Evolutionary conservation across 2,797 vertebrate species (phyloP).

Genomic region (Syngnathus rostellatus): DNA sequence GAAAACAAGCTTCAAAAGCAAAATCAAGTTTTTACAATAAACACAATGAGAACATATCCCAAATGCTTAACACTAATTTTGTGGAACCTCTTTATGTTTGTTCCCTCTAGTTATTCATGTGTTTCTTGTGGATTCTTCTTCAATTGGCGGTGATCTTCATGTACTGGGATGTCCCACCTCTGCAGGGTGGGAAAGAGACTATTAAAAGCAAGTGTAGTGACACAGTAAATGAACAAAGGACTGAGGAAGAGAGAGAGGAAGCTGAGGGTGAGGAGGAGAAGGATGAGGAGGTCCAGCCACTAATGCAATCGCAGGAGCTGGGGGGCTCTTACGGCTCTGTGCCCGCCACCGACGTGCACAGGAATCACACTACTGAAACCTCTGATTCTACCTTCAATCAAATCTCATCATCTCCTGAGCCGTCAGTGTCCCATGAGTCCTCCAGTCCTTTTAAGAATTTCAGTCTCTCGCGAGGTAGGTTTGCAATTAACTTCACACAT

Average conservation of each 20-base stretch:
- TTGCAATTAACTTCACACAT: background rate
- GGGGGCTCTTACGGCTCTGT: conserved; percentile 61
- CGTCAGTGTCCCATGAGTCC: conserved; percentile 12
- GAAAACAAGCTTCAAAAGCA: too few species aligned
- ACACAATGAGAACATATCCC: background rate
- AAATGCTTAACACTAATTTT: background rate
- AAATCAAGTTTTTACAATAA: background rate
- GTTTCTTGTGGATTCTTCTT: conserved; percentile 72
- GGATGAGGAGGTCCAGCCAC: conserved; percentile 47
- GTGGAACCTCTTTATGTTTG: conserved; percentile 6
- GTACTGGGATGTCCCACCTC: conserved; percentile 71
- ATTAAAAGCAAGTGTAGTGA: background rate
- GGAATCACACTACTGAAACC: background rate
- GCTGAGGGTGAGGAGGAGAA: conserved; percentile 17
- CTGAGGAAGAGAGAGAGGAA: conserved; percentile 19
- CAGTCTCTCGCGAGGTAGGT: conserved; percentile 53
- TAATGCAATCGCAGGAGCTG: conserved; percentile 57
- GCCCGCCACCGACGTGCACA: conserved; percentile 9
- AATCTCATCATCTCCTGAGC: conserved; percentile 14
- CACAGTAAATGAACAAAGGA: conserved; percentile 11
- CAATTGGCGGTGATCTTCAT: conserved; percentile 70
- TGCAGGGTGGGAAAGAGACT: conserved; percentile 21
- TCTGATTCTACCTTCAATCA: conserved; percentile 21
- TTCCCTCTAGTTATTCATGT: conserved; percentile 75
- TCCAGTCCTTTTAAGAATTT: conserved; percentile 44